phyloP scores from a whole-genome alignment of 2,113 vertebrate species.

The Amblyornis subalaris region DNA sequence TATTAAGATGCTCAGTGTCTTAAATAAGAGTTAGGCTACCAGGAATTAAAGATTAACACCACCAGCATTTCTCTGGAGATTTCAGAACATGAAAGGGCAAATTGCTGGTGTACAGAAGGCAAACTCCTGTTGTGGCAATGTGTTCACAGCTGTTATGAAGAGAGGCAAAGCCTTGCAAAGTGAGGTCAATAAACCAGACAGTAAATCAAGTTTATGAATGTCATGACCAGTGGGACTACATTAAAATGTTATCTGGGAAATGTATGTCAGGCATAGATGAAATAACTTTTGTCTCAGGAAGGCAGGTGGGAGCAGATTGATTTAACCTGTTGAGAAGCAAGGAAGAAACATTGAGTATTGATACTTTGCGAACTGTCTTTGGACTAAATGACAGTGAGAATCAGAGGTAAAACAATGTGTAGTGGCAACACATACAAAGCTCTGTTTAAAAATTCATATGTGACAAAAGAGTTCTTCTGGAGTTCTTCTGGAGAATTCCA shows the following conservation, averaged over 20 bases:
- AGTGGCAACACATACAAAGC: neutral
- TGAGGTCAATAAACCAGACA: constrained; percentile 25
- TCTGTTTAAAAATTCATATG: neutral
- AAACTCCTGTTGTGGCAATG: constrained; percentile 5
- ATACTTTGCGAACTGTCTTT: neutral
- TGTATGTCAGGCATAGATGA: neutral
- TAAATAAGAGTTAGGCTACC: neutral
- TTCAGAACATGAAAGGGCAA: constrained; percentile 15
- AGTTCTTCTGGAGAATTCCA: neutral
- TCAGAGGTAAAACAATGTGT: neutral
- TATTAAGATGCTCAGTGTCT: neutral
- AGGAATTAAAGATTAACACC: neutral
- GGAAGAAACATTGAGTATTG: neutral
- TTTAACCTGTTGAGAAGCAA: neutral
- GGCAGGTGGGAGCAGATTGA: neutral
- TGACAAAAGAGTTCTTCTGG: neutral
- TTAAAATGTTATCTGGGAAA: constrained; percentile 37
- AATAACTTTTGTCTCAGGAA: neutral
- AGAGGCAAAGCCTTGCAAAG: constrained; percentile 3
- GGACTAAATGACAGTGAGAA: neutral
- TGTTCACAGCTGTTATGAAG: constrained; percentile 44
- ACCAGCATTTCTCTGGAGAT: neutral
- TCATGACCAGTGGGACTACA: neutral
- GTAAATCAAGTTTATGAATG: constrained; percentile 43
- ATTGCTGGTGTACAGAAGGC: constrained; percentile 4